phyloP scores from a whole-genome alignment of 2,797 vertebrate genomes.

The Sebastes iracundus region DNA sequence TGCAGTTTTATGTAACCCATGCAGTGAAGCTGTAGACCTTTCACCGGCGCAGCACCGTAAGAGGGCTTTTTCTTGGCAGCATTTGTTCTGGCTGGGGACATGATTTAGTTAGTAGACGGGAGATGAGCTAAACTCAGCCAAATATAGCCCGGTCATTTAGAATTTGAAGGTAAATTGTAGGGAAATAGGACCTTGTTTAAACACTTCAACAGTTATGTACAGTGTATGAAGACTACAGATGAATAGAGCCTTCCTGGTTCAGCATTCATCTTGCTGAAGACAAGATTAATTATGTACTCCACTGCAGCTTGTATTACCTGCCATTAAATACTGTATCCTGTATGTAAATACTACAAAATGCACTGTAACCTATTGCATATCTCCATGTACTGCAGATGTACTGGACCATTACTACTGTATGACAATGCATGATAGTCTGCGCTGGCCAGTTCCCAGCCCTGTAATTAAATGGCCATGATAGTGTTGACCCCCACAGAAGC shows the following conservation, averaged over 20 bases:
- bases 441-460: conserved; percentile 15
- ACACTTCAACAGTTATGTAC: neutral
- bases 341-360: neutral
- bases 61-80: neutral
- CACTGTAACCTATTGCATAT: neutral
- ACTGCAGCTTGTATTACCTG: neutral
- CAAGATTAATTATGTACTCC: neutral
- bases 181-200: neutral
- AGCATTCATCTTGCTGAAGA: neutral
- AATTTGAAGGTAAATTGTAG: neutral
- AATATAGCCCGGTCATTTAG: neutral
- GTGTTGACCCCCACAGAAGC: conserved; percentile 57
- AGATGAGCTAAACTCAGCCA: neutral
- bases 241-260: neutral
- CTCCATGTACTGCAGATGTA: neutral
- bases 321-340: neutral
- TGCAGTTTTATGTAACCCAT: neutral
- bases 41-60: neutral
- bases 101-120: neutral
- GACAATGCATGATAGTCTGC: conserved; percentile 1
- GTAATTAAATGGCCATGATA: conserved; percentile 68
- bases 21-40: neutral
- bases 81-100: neutral
- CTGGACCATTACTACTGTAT: neutral
- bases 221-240: neutral